Evolutionary conservation across 2,113 vertebrate genomes (phyloP).

Genomic region (Corvus hawaiiensis): DNA sequence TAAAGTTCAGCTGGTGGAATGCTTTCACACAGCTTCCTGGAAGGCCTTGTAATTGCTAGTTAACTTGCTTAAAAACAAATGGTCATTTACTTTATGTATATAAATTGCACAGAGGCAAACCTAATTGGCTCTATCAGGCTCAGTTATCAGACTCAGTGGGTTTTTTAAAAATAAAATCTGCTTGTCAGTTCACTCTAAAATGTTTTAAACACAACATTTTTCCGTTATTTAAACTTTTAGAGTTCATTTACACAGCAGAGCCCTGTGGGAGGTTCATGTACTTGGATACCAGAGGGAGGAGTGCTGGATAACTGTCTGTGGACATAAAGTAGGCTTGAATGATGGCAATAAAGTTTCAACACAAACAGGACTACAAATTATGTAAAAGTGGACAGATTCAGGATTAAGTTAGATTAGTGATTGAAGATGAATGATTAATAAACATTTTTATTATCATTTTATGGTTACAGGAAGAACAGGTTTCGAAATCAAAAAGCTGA

Average conservation of each 20-base stretch:
- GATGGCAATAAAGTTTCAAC: not conserved
- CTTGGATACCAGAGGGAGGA: not conserved
- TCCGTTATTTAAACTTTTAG: slow-evolving; percentile 35
- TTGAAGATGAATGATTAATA: not conserved
- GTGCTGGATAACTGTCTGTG: not conserved
- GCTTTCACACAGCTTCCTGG: slow-evolving; percentile 43
- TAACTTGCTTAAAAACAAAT: slow-evolving; percentile 45
- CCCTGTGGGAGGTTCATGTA: not conserved
- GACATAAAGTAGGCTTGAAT: not conserved
- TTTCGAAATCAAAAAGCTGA: not conserved
- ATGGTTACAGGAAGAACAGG: not conserved
- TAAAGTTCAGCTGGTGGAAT: slow-evolving; percentile 38
- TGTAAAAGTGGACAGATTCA: not conserved
- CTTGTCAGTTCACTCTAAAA: slow-evolving; percentile 36
- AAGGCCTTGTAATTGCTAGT: slow-evolving; percentile 27
- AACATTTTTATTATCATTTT: not conserved
- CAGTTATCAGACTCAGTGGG: not conserved
- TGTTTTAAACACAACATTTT: slow-evolving; percentile 32
- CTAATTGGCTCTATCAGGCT: slow-evolving; percentile 13
- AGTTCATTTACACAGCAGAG: slow-evolving; percentile 39
- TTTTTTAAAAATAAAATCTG: slow-evolving; percentile 30
- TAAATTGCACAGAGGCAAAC: slow-evolving; percentile 19
- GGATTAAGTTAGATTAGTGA: not conserved
- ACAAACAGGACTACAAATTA: not conserved
- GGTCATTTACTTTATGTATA: slow-evolving; percentile 32